Percentiles rank a stretch among this genome's conserved stretches.
phyloP scores from a whole-genome alignment of 1,140 invertebrate species.

The Nasonia giraulti region DNA sequence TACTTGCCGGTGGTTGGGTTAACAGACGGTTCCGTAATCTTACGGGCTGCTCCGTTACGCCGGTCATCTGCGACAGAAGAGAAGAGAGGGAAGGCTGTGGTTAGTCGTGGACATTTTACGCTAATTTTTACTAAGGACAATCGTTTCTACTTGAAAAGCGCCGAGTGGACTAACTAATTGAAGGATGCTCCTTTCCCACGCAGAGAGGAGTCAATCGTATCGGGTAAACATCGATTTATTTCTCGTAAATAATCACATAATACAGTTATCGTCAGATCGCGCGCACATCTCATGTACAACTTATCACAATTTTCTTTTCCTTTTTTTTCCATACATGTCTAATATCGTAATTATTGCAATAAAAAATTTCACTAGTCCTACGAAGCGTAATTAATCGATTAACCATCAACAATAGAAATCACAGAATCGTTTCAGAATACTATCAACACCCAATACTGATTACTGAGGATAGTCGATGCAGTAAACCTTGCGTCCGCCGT shows the following conservation, averaged over 20 bases:
- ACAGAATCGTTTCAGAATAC: constrained; percentile 4
- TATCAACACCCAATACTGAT: neutral
- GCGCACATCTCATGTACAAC: neutral
- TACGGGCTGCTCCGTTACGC: neutral
- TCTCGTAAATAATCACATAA: neutral
- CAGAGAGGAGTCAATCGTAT: neutral
- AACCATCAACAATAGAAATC: neutral
- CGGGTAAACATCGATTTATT: neutral
- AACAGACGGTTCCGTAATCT: constrained; percentile 18
- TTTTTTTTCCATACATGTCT: too few relatives aligned
- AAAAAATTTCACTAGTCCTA: neutral
- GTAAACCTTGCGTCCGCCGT: constrained; percentile 49
- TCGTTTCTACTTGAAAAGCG: neutral
- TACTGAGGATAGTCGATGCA: constrained; percentile 21
- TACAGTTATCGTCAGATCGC: neutral
- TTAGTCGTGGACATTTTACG: constrained; percentile 38
- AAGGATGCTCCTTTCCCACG: too few relatives aligned
- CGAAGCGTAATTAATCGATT: neutral
- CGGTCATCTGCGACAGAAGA: constrained; percentile 1
- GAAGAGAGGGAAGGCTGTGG: neutral
- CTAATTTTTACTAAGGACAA: neutral
- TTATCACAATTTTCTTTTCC: neutral
- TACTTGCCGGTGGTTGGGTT: constrained; percentile 51
- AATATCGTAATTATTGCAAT: neutral
- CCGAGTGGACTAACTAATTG: neutral